phyloP scores from a whole-genome alignment of 2,888 invertebrate species.

The Pardosa pseudoannulata region DNA sequence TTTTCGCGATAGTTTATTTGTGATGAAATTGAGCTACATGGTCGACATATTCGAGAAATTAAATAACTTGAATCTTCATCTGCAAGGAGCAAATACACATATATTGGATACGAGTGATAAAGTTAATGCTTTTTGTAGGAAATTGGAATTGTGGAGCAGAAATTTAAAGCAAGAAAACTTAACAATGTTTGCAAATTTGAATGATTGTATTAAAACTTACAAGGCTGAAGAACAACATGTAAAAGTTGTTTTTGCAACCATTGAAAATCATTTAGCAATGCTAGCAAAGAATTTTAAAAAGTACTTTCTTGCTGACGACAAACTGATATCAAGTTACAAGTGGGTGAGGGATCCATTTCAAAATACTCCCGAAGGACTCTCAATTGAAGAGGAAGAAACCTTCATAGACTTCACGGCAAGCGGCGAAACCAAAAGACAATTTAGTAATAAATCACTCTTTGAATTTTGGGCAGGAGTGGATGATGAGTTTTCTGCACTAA shows the following conservation, averaged over 20 bases:
- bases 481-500: no score
- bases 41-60: slow-evolving; percentile 56
- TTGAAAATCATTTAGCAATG: slow-evolving; percentile 35
- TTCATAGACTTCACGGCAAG: no score
- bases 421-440: no score
- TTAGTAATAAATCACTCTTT: no score
- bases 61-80: slow-evolving; percentile 51
- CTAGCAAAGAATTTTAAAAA: no score
- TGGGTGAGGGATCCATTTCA: no score
- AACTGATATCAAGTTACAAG: no score
- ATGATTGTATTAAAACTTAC: slow-evolving; percentile 21
- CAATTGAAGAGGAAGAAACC: no score
- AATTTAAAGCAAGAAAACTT: slow-evolving; percentile 45
- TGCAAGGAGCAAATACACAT: slow-evolving; percentile 46
- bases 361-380: no score
- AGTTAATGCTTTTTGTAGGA: slow-evolving; percentile 43
- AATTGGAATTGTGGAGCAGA: slow-evolving; percentile 57
- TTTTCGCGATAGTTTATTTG: slow-evolving; percentile 56
- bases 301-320: no score
- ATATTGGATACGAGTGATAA: slow-evolving; percentile 54
- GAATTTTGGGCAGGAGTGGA: no score
- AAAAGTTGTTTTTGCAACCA: slow-evolving; percentile 19
- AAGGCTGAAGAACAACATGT: slow-evolving; percentile 16
- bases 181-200: slow-evolving; percentile 42
- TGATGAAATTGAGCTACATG: slow-evolving; percentile 54